Evolutionary conservation across 2,888 invertebrate genomes (phyloP), one percentile per base, ranked within the genome.

Genomic region (Herminia tarsipennalis): DNA sequence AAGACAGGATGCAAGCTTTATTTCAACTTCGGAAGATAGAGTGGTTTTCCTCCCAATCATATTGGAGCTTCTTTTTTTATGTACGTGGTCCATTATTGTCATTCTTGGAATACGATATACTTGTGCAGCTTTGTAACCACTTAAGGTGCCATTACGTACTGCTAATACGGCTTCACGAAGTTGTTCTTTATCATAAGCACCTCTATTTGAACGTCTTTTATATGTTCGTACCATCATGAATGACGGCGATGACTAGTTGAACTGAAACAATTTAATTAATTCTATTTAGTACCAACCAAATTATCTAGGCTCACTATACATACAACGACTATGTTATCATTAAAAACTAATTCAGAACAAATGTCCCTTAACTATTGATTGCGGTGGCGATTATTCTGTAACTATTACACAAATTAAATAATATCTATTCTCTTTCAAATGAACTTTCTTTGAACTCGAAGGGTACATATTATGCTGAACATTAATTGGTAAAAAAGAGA

Each of bases 61-160:
- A 38, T 25, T 28, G 0, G 37, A 44, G 14, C 9, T 22, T 28
- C 36, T 35, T 12, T 5, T 39, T 12, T 45, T 39, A n/a, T 45
- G 25, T 4, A 22, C 45, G 16, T 45, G 45, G 5, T 45, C 45
- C 45, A 45, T 38, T n/a, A 45, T 45, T 1, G 45, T 45, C 45
- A 45, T 39, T 4, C 45, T 18, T 25, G 39, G 44, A 2, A 45
- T 39, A 9, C 33, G 32, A 28, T 34, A 39, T 16, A 38, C 20
- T 33, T 33, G 33, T 9, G 39, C 38, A 37, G 45, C 39, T 16
- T 32, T 45, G 12, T 45, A 44, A 0, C 44, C 37, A 44, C 37
- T 37, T 8, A 44, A 9, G 0, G 17, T 12, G 22, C 44, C 44
- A 25, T 27, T 22, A 16, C 8, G 13, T 0, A 44, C 37, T 2